phyloP scores from a whole-genome alignment of 2,888 invertebrate species.

The Pharmacophagus antenor region DNA sequence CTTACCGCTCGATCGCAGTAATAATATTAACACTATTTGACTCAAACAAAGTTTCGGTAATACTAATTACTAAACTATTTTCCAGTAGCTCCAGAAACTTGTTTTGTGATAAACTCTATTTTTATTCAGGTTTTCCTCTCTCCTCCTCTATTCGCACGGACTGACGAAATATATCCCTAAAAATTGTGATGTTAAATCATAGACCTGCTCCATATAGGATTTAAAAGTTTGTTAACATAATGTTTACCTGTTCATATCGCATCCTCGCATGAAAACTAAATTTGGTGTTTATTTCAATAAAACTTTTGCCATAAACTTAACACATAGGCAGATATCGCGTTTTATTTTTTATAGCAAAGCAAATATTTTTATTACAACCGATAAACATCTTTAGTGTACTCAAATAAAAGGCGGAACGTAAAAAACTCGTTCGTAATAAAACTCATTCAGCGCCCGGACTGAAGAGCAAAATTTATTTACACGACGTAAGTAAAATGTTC shows the following conservation, averaged over 20 bases:
- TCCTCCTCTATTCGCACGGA: no score
- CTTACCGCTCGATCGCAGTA: slow-evolving; percentile 18
- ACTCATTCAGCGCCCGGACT: slow-evolving; percentile 19
- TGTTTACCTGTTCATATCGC: no score
- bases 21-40: slow-evolving; percentile 2
- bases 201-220: no score
- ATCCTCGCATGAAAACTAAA: no score
- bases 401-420: slow-evolving; percentile 27
- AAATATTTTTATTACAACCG: slow-evolving; percentile 22
- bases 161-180: no score
- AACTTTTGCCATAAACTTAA: slow-evolving; percentile 8
- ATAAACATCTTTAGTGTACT: slow-evolving; percentile 26
- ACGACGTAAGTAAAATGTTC: slow-evolving; percentile 4
- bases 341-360: slow-evolving; percentile 24
- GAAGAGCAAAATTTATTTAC: slow-evolving; percentile 23
- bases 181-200: no score
- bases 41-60: slow-evolving; percentile 7
- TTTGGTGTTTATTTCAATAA: slow-evolving; percentile 12
- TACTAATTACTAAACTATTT: no score
- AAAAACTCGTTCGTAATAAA: slow-evolving; percentile 27
- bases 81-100: no score
- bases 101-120: no score
- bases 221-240: no score
- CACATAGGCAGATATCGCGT: slow-evolving; percentile 13
- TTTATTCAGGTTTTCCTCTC: no score